Percentiles rank a stretch among this genome's conserved stretches.
Evolutionary conservation across 1,140 invertebrate species (phyloP).

Genomic region (Drosophila sucinea): DNA sequence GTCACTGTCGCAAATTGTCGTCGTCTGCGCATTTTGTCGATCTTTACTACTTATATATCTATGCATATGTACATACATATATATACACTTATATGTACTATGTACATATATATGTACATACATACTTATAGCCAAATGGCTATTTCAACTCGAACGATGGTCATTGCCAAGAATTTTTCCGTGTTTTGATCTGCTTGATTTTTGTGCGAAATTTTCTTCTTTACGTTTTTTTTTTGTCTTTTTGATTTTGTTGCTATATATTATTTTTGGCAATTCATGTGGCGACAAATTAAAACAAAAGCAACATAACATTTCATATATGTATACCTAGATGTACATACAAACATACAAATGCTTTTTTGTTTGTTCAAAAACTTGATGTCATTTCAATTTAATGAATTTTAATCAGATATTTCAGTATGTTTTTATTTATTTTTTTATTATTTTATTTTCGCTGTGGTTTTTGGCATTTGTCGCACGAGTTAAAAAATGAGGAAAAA

Average conservation of each 20-base stretch:
- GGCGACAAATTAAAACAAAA: slow-evolving; percentile 77
- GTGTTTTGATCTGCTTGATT: slow-evolving; percentile 71
- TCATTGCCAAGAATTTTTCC: slow-evolving; percentile 82
- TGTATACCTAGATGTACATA: not conserved
- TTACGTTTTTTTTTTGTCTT: slow-evolving; percentile 24
- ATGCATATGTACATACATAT: not conserved
- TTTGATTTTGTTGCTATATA: slow-evolving; percentile 14
- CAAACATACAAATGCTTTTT: slow-evolving; percentile 15
- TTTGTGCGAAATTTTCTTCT: slow-evolving; percentile 68
- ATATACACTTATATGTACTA: slow-evolving; percentile 7
- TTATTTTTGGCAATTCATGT: slow-evolving; percentile 72
- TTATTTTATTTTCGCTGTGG: slow-evolving; percentile 23
- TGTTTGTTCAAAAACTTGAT: slow-evolving; percentile 47
- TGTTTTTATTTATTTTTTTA: slow-evolving; percentile 11
- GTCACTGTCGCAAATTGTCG: slow-evolving; percentile 9
- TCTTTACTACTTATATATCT: not conserved
- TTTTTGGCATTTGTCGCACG: slow-evolving; percentile 68
- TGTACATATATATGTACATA: slow-evolving; percentile 21
- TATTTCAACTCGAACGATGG: slow-evolving; percentile 74
- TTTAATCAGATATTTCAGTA: slow-evolving; percentile 43
- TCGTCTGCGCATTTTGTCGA: slow-evolving; percentile 9
- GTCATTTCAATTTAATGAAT: slow-evolving; percentile 61
- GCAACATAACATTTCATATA: slow-evolving; percentile 32
- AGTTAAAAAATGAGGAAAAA: slow-evolving; percentile 40
- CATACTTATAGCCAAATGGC: slow-evolving; percentile 63